These are phyloP conservation scores for Buphagus erythrorhynchus DNA, from an alignment of 2,797 vertebrate genomes.

Conservation along the genomic window DNA sequence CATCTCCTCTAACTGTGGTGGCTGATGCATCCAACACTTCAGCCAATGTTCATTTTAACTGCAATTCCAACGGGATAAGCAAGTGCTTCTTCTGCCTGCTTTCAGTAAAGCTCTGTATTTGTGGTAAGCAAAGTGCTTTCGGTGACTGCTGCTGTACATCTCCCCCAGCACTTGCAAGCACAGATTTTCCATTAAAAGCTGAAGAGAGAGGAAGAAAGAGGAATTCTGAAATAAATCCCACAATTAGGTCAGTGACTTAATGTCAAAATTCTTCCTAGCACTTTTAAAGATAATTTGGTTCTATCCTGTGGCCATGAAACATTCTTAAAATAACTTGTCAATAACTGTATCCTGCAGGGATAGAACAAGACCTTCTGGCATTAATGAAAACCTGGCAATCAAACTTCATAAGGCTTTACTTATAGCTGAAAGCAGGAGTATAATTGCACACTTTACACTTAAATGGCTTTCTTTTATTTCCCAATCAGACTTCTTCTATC, in stretches of 20 bases:
- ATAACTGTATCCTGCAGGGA: background rate
- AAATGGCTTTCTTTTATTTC: background rate
- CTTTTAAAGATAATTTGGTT: background rate
- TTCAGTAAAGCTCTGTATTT: background rate
- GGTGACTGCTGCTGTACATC: background rate
- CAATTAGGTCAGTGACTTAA: background rate
- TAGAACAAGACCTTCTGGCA: background rate
- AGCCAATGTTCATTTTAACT: background rate
- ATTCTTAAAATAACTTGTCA: conserved; percentile 20
- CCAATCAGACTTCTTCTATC: background rate
- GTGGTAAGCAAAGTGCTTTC: background rate
- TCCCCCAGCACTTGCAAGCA: background rate
- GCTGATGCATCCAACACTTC: background rate
- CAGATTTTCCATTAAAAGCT: background rate
- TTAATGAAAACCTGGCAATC: background rate
- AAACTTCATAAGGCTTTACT: background rate
- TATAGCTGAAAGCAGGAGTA: background rate
- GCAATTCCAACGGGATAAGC: background rate
- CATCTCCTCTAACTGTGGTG: background rate
- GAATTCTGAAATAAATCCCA: background rate
- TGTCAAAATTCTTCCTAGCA: background rate
- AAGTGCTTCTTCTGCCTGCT: fast-evolving
- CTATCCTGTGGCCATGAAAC: background rate
- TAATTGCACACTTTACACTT: background rate
- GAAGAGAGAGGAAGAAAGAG: background rate